These are phyloP conservation scores for Tinamus guttatus DNA, from an alignment of 2,113 vertebrate genomes.

Conservation along the genomic window DNA sequence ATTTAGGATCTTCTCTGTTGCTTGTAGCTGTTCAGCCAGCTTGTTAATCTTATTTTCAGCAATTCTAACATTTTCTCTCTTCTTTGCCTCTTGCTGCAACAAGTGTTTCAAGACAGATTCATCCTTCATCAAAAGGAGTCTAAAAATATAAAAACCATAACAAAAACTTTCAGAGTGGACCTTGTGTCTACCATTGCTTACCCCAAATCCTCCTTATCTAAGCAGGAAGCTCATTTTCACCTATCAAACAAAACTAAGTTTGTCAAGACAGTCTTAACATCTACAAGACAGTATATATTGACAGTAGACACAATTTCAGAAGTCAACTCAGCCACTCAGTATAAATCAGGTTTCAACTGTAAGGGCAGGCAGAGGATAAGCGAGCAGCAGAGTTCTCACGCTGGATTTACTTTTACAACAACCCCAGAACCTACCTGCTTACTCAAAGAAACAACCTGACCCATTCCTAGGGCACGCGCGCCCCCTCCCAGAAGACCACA, in stretches of 20 bases:
- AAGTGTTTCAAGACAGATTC: slow-evolving; percentile 90
- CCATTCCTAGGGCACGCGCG: not conserved
- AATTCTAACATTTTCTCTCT: slow-evolving; percentile 89
- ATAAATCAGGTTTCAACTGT: not conserved
- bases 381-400: not conserved
- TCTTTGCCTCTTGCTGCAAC: slow-evolving; percentile 91
- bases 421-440: not conserved
- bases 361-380: not conserved
- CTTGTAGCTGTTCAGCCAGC: slow-evolving; percentile 92
- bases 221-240: not conserved
- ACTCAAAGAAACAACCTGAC: not conserved
- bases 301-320: not conserved
- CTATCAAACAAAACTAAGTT: not conserved
- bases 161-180: not conserved
- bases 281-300: not conserved
- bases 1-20: slow-evolving; percentile 89
- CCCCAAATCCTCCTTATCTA: not conserved
- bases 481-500: not conserved
- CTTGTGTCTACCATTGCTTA: not conserved
- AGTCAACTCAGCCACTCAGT: not conserved
- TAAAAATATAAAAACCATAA: slow-evolving; percentile 47
- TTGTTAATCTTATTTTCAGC: slow-evolving; percentile 90
- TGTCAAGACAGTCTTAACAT: not conserved
- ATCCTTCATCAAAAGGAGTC: slow-evolving; percentile 90
- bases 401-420: not conserved